These are phyloP conservation scores for Himantopus leucocephalus DNA, from an alignment of 2,113 vertebrate species.

Conservation along the genomic window DNA sequence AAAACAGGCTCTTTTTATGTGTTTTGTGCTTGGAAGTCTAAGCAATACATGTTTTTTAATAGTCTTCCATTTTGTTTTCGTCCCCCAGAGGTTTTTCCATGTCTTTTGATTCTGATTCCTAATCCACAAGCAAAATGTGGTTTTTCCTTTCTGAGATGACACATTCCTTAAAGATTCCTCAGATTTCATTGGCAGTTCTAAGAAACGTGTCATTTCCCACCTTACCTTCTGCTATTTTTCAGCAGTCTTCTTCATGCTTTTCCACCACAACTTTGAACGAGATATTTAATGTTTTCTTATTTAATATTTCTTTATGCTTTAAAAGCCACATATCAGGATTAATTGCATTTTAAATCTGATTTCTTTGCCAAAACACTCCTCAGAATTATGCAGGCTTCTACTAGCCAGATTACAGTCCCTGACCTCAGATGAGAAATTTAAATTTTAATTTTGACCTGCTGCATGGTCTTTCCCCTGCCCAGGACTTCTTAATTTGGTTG, in stretches of 20 bases:
- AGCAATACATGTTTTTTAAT: neutral
- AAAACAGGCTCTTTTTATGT: neutral
- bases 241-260: neutral
- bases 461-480: neutral
- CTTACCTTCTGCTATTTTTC: neutral
- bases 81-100: neutral
- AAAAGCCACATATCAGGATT: neutral
- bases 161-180: neutral
- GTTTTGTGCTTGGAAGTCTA: neutral
- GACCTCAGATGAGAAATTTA: neutral
- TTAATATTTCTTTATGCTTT: neutral
- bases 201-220: neutral
- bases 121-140: neutral
- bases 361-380: neutral
- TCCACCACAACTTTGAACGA: neutral
- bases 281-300: neutral
- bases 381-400: neutral
- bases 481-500: neutral
- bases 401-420: neutral
- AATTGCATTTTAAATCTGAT: neutral
- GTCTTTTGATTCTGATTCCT: neutral
- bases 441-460: neutral
- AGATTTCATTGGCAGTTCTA: neutral
- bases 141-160: neutral
- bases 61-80: neutral